A percentile compares a stretch with the other conserved stretches of the same genome.
Evolutionary conservation across 2,797 vertebrate species (phyloP).

Genomic region (Mormyrops attenuatus): DNA sequence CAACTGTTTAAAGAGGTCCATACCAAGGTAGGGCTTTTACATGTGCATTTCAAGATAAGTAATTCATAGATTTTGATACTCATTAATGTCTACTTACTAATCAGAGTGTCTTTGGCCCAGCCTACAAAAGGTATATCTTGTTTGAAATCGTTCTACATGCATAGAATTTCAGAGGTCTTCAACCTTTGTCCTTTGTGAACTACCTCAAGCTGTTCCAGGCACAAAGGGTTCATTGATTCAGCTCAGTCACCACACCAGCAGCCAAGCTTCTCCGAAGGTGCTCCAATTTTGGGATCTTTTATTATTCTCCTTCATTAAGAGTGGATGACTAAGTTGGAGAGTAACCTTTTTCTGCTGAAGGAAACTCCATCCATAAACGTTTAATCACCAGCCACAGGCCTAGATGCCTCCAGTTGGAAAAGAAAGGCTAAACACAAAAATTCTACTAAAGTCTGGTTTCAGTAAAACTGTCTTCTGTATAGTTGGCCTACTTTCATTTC

Average conservation of each 20-base stretch:
- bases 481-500: neutral
- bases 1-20: neutral
- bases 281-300: constrained; percentile 45
- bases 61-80: neutral
- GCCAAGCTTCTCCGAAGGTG: constrained; percentile 75
- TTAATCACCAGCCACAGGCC: neutral
- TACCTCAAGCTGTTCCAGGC: neutral
- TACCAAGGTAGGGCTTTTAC: neutral
- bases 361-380: neutral
- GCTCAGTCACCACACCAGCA: constrained; percentile 69
- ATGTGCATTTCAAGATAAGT: constrained; percentile 6
- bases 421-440: constrained; percentile 49
- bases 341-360: constrained; percentile 80
- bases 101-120: neutral
- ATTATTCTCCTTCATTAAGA: constrained; percentile 72
- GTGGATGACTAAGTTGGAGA: constrained; percentile 72
- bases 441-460: neutral
- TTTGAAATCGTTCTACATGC: constrained; percentile 1
- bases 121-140: neutral
- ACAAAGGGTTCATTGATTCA: constrained; percentile 36
- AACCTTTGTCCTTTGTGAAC: neutral
- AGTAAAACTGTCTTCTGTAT: neutral
- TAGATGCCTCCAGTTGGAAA: constrained; percentile 51
- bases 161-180: neutral
- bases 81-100: neutral